Conservation (phyloP, 1,140 invertebrate species). For the Drosophila tsacasi region DNA sequence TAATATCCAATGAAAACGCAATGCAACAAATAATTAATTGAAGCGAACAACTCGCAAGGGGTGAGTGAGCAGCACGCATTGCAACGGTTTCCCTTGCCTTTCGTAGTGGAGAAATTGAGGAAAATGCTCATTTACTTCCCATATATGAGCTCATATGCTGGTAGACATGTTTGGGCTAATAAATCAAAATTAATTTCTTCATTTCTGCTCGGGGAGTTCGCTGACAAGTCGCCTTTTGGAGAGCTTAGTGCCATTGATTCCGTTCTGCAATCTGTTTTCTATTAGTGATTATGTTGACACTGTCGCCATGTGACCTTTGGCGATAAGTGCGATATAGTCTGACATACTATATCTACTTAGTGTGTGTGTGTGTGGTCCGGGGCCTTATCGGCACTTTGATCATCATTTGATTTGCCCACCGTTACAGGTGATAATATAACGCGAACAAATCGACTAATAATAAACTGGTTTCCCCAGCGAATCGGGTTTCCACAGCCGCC, state of each 20-base stretch:
- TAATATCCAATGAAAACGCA: slow-evolving; percentile 77
- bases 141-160: slow-evolving; percentile 43
- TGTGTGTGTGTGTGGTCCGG: slow-evolving; percentile 45
- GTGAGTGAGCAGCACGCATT: slow-evolving; percentile 11
- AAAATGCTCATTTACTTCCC: slow-evolving; percentile 38
- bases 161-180: slow-evolving; percentile 47
- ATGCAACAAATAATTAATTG: slow-evolving; percentile 75
- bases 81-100: slow-evolving; percentile 33
- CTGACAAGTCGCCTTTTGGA: slow-evolving; percentile 19
- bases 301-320: slow-evolving; percentile 36
- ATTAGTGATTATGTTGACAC: slow-evolving; percentile 40
- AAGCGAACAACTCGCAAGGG: slow-evolving; percentile 21
- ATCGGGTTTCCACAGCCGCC: slow-evolving; percentile 30
- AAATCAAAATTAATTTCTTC: slow-evolving; percentile 64
- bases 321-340: slow-evolving; percentile 24
- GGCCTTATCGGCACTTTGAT: slow-evolving; percentile 47
- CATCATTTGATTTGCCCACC: slow-evolving; percentile 26
- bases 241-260: slow-evolving; percentile 35
- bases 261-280: slow-evolving; percentile 39
- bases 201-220: slow-evolving; percentile 22
- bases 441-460: slow-evolving; percentile 31
- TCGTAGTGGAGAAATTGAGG: slow-evolving; percentile 18
- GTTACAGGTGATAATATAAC: slow-evolving; percentile 72
- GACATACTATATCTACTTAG: background rate
- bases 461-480: slow-evolving; percentile 54